These are phyloP conservation scores for Lucilia cuprina DNA, from an alignment of 1,140 invertebrate genomes.

Conservation along the genomic window DNA sequence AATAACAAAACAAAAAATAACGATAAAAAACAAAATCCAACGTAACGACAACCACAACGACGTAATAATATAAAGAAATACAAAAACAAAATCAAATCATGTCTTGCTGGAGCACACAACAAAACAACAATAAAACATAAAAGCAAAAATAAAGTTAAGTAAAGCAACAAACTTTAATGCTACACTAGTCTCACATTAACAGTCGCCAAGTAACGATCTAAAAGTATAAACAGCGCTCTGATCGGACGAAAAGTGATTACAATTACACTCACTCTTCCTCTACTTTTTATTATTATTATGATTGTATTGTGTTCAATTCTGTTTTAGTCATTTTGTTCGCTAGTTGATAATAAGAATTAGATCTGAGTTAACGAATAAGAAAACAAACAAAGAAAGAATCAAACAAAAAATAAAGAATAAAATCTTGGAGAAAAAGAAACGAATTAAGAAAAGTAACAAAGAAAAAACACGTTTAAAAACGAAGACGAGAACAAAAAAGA, in stretches of 20 bases:
- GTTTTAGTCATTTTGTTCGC: constrained; percentile 2
- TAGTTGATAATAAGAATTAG: not conserved
- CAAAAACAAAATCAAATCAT: not conserved
- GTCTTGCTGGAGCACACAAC: not conserved
- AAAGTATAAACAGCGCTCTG: not conserved
- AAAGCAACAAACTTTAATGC: constrained; percentile 12
- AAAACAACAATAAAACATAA: not conserved
- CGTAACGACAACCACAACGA: not conserved
- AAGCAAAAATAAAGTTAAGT: not conserved
- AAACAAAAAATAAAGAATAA: not conserved
- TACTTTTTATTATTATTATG: not conserved
- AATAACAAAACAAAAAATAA: constrained; percentile 11
- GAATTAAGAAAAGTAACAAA: not conserved
- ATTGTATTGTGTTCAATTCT: constrained; percentile 12
- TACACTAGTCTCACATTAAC: constrained; percentile 18
- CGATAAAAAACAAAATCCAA: not conserved
- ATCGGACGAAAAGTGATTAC: not conserved
- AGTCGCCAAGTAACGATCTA: constrained; percentile 21
- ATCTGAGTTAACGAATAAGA: not conserved
- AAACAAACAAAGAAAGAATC: not conserved
- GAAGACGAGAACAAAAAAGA: not conserved
- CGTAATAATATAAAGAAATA: not conserved
- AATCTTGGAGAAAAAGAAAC: not conserved
- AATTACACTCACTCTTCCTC: not conserved
- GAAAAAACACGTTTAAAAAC: constrained; percentile 7